Evolutionary conservation across 2,113 vertebrate genomes (phyloP).

Genomic region (Gambusia holbrooki): DNA sequence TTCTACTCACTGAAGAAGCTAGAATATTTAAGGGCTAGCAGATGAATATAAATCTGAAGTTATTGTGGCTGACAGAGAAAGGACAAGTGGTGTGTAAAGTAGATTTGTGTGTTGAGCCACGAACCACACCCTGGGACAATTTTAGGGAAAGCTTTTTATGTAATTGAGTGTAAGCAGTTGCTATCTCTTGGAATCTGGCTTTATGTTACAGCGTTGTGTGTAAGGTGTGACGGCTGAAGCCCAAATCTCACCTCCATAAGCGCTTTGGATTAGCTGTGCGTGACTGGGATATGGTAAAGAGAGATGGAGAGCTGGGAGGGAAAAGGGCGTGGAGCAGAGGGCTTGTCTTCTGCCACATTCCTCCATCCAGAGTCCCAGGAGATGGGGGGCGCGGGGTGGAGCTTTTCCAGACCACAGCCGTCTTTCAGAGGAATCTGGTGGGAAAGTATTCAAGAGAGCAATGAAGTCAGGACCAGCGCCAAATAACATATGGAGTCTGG

Average conservation of each 20-base stretch:
- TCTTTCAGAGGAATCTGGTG: conserved; percentile 62
- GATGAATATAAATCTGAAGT: neutral
- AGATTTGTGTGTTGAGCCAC: conserved; percentile 3
- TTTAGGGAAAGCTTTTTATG: neutral
- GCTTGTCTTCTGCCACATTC: conserved; percentile 66
- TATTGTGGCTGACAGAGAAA: neutral
- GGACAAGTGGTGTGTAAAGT: neutral
- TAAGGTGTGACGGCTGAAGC: conserved; percentile 34
- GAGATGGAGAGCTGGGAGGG: conserved; percentile 25
- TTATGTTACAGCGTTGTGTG: conserved; percentile 14
- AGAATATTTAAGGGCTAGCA: neutral
- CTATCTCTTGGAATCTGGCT: conserved; percentile 12
- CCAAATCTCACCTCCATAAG: conserved; percentile 45
- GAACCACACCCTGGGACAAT: neutral
- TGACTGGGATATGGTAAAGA: conserved; percentile 57
- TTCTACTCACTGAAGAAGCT: neutral
- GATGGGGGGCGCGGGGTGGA: conserved; percentile 42
- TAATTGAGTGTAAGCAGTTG: conserved; percentile 7
- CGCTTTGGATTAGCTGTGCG: conserved; percentile 64
- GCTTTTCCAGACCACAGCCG: conserved; percentile 65
- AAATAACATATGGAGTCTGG: conserved; percentile 45
- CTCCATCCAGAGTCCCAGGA: conserved; percentile 61
- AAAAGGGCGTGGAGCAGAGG: conserved; percentile 43
- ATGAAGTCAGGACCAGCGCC: conserved; percentile 42
- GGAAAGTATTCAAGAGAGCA: conserved; percentile 60